Percentiles rank a stretch among this genome's conserved stretches.
These are phyloP conservation scores for Saimiri boliviensis DNA, from an alignment of 2,113 vertebrate genomes.

Conservation along the genomic window DNA sequence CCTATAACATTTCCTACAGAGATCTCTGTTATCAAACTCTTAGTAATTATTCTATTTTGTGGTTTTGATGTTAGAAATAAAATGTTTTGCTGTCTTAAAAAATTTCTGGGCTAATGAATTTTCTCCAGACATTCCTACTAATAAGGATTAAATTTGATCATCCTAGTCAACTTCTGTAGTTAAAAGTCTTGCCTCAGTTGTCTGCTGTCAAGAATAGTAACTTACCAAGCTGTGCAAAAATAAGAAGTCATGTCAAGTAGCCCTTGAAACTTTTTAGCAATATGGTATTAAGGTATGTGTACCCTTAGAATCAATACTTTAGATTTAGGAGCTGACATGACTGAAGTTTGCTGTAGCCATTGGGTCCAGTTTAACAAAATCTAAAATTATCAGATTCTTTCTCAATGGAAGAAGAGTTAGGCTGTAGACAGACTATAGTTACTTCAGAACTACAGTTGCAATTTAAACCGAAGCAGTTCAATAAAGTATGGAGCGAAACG, in stretches of 20 bases:
- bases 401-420: neutral
- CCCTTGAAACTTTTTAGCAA: slow-evolving; percentile 32
- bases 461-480: slow-evolving; percentile 27
- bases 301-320: neutral
- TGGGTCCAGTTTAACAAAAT: slow-evolving; percentile 40
- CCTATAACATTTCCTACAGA: neutral
- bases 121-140: neutral
- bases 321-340: neutral
- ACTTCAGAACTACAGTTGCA: neutral
- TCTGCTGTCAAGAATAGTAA: neutral
- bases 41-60: neutral
- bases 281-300: neutral
- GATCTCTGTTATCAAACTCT: neutral
- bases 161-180: neutral
- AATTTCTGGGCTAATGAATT: neutral
- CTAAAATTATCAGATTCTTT: slow-evolving; percentile 27
- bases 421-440: neutral
- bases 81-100: neutral
- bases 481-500: slow-evolving; percentile 1
- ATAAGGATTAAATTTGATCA: neutral
- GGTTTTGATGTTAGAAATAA: neutral
- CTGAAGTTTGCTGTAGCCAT: neutral
- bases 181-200: neutral
- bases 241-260: neutral
- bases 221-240: neutral